Evolutionary conservation across 2,888 invertebrate genomes (phyloP).

Genomic region (Luperina testacea): DNA sequence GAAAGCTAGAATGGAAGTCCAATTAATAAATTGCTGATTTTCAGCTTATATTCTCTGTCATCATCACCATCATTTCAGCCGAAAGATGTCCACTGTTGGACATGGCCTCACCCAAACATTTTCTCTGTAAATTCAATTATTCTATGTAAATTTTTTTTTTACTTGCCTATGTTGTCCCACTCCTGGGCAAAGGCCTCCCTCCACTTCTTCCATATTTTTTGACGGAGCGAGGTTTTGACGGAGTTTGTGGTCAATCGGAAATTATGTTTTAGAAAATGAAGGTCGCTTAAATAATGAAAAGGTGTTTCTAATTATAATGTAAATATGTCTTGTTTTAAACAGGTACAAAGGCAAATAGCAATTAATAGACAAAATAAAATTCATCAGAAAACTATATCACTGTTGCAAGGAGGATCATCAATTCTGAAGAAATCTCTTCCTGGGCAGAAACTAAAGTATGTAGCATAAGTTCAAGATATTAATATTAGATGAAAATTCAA

Average conservation of each 20-base stretch:
- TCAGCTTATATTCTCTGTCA: not conserved
- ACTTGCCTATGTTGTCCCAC: no score
- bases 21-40: not conserved
- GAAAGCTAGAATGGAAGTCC: not conserved
- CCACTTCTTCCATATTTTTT: not conserved
- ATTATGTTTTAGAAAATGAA: not conserved
- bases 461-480: constrained; percentile 28
- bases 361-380: constrained; percentile 93
- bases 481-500: not conserved
- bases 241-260: not conserved
- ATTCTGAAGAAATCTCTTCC: constrained; percentile 85
- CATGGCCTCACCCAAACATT: not conserved
- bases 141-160: no score
- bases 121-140: not conserved
- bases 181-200: not conserved
- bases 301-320: not conserved
- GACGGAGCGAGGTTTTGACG: not conserved
- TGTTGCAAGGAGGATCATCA: constrained; percentile 92
- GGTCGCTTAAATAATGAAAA: not conserved
- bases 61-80: not conserved
- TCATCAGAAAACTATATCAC: constrained; percentile 92
- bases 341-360: constrained; percentile 94
- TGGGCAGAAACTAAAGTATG: constrained; percentile 87
- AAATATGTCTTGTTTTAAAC: constrained; percentile 41
- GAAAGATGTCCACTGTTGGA: not conserved